phyloP scores from a whole-genome alignment of 2,113 vertebrate species.

The Sorex fumeus region DNA sequence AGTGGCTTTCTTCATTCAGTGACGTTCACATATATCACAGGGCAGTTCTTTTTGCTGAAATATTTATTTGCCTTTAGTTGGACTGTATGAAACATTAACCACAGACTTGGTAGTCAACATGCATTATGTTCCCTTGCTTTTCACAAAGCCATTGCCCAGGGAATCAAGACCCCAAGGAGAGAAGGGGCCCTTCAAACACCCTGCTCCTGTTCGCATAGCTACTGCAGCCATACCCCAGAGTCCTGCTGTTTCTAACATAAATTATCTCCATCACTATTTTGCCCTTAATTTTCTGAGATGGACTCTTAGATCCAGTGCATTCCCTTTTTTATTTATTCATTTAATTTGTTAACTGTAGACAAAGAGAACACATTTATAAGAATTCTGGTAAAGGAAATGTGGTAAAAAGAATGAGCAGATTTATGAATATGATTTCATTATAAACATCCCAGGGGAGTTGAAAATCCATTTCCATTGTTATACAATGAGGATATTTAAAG shows the following conservation, averaged over 20 bases:
- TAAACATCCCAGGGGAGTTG: constrained; percentile 24
- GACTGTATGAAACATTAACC: constrained; percentile 57
- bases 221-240: neutral
- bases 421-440: constrained; percentile 69
- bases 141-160: neutral
- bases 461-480: constrained; percentile 25
- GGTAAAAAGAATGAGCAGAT: constrained; percentile 51
- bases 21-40: constrained; percentile 31
- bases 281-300: neutral
- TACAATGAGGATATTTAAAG: constrained; percentile 30
- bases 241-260: neutral
- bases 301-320: neutral
- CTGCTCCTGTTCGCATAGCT: accelerated
- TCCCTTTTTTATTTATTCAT: constrained; percentile 42
- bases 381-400: constrained; percentile 54
- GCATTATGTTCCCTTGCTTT: neutral
- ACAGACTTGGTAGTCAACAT: constrained; percentile 4
- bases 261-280: neutral
- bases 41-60: constrained; percentile 49
- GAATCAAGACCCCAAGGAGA: neutral
- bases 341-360: constrained; percentile 60
- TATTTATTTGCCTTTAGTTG: constrained; percentile 67
- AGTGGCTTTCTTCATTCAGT: constrained; percentile 66
- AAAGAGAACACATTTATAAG: constrained; percentile 47
- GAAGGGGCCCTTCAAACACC: neutral